Percentiles rank a stretch among this genome's conserved stretches.
phyloP scores from a whole-genome alignment of 2,113 vertebrate species.

The Tympanuchus pallidicinctus region DNA sequence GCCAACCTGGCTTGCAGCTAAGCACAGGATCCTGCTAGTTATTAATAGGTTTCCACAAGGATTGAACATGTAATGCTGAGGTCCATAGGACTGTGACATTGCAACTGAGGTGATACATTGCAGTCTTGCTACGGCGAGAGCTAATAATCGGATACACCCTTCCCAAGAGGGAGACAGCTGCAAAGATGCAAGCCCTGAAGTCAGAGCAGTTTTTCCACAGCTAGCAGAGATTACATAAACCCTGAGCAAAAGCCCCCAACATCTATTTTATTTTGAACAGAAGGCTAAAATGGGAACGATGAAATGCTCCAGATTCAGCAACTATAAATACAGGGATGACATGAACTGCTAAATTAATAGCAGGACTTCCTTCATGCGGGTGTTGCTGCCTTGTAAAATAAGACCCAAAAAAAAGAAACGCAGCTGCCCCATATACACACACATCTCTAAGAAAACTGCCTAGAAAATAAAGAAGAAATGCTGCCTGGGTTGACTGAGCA shows the following conservation, averaged over 20 bases:
- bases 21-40: background rate
- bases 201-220: background rate
- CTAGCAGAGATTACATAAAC: background rate
- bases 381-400: background rate
- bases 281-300: background rate
- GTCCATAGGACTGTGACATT: background rate
- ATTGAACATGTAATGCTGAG: background rate
- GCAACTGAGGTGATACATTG: background rate
- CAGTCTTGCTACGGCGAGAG: background rate
- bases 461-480: background rate
- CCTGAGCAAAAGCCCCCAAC: background rate
- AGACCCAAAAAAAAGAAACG: background rate
- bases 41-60: background rate
- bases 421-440: background rate
- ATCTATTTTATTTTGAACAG: conserved; percentile 25
- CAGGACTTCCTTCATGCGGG: background rate
- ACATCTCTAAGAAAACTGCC: background rate
- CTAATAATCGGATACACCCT: background rate
- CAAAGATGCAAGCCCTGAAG: conserved; percentile 19
- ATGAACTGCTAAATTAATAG: background rate
- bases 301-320: background rate
- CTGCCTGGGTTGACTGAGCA: background rate
- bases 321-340: background rate
- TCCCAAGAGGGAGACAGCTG: background rate
- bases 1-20: background rate